phyloP scores from a whole-genome alignment of 2,888 invertebrate genomes.

The Thumatha senex region DNA sequence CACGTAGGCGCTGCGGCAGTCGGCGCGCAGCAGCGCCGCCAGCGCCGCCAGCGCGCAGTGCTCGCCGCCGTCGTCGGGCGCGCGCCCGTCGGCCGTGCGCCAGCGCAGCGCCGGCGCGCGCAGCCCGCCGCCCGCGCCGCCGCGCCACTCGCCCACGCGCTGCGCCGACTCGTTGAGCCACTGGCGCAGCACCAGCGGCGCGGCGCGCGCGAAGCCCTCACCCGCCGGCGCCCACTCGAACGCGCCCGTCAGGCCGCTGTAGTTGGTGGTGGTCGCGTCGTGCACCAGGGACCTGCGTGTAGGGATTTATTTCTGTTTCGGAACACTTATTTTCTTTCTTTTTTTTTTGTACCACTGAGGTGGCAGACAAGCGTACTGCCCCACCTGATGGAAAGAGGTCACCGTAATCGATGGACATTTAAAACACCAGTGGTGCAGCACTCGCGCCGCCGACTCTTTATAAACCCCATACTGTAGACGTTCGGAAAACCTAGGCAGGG shows the following conservation, averaged over 20 bases:
- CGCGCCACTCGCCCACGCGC: conserved; percentile 78
- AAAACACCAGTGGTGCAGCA: too few species aligned
- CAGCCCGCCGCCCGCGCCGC: conserved; percentile 86
- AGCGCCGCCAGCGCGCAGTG: conserved; percentile 87
- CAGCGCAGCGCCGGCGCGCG: conserved; percentile 86
- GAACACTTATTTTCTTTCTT: too few species aligned
- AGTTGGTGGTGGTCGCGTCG: conserved; percentile 42
- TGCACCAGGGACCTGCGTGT: conserved; percentile 44
- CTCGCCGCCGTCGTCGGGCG: conserved; percentile 87
- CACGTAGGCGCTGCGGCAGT: conserved; percentile 89
- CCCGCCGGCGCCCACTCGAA: conserved; percentile 51
- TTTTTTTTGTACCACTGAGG: too few species aligned
- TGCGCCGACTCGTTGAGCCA: conserved; percentile 87
- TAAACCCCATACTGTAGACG: too few species aligned
- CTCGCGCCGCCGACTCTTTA: too few species aligned
- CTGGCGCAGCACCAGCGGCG: conserved; percentile 74
- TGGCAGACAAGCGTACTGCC: too few species aligned
- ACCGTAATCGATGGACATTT: too few species aligned
- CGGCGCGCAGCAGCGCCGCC: conserved; percentile 86
- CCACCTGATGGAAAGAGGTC: too few species aligned
- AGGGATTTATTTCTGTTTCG: too few species aligned
- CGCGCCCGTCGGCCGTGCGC: conserved; percentile 83
- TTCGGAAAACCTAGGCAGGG: too few species aligned
- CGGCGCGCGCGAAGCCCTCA: conserved; percentile 13
- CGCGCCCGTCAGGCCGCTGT: conserved; percentile 58